Evolutionary conservation across 2,888 invertebrate species (phyloP), one percentile per base, ranked within the genome.

Genomic region (Uloborus plumipes): DNA sequence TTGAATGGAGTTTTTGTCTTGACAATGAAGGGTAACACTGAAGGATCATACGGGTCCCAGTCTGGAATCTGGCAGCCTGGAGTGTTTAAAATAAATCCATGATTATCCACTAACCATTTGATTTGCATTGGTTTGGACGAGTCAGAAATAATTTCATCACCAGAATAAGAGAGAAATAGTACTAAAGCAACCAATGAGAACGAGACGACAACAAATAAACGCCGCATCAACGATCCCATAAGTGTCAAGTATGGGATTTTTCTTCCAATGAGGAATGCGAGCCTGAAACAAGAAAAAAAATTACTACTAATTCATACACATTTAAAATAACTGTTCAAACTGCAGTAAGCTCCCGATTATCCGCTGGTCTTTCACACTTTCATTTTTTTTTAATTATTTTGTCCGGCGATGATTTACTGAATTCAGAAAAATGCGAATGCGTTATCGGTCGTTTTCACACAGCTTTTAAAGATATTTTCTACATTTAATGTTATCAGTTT

Each of bases 21-120:
- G 31, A 31, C 70, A 65, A 83, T 62, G 51, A 85, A 85, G 1
- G 72, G 14, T 16, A 51, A 49, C n/a, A 85, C 84, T 13, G 79
- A 78, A 13, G 84, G 73, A 49, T 85, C 85, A 26, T 82, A 85
- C 2, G 84, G 82, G 39, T 84, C 83, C 81, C 84, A 85, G 16
- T 84, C 80, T 22, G 85, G 85, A 26, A 85, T 85, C 14, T 75
- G 81, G 55, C 85, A 85, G 13, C 84, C 84, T 2, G 82, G 71
- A 3, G 85, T 85, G 47, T 85, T 76, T 39, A 85, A 66, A 18
- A 83, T 50, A 65, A 81, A 85, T 2, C 82, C 84, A 22, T 72
- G 76, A 22, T 67, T 70, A 31, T 79, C 79, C 51, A 77, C 69
- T 18, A 73, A 31, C 72, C 72, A 77, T 64, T 77, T 83, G 18